These are phyloP conservation scores for Trachelus tabidus DNA, from an alignment of 2,888 invertebrate genomes.

Conservation along the genomic window DNA sequence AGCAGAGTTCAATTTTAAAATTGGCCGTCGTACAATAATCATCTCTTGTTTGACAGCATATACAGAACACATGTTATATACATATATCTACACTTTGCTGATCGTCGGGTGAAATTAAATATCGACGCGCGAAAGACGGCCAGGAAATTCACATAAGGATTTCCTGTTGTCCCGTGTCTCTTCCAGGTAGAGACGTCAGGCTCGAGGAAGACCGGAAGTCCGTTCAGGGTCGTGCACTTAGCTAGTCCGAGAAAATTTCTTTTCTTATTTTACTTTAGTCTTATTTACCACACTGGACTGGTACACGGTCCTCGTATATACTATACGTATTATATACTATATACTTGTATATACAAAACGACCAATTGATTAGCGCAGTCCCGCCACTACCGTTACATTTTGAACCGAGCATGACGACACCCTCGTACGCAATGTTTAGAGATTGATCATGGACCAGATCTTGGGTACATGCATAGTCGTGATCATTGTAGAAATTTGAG, in stretches of 20 bases:
- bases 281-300: no score
- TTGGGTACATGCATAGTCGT: no score
- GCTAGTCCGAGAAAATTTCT: neutral
- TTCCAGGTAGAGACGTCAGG: neutral
- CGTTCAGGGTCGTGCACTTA: neutral
- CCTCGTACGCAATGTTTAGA: neutral
- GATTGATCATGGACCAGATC: no score
- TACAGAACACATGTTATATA: no score
- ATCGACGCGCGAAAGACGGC: neutral
- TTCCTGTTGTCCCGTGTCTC: neutral
- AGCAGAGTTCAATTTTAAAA: no score
- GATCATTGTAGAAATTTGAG: no score
- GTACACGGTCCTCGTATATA: neutral
- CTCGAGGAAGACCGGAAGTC: neutral
- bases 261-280: neutral
- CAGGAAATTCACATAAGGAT: neutral
- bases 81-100: no score
- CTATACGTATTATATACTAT: no score
- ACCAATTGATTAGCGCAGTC: neutral
- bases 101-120: no score
- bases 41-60: no score
- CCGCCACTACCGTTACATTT: neutral
- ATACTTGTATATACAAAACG: neutral
- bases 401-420: neutral
- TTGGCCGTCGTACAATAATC: no score